phyloP scores from a whole-genome alignment of 2,888 invertebrate genomes.

The Ypsolopha scabrella region DNA sequence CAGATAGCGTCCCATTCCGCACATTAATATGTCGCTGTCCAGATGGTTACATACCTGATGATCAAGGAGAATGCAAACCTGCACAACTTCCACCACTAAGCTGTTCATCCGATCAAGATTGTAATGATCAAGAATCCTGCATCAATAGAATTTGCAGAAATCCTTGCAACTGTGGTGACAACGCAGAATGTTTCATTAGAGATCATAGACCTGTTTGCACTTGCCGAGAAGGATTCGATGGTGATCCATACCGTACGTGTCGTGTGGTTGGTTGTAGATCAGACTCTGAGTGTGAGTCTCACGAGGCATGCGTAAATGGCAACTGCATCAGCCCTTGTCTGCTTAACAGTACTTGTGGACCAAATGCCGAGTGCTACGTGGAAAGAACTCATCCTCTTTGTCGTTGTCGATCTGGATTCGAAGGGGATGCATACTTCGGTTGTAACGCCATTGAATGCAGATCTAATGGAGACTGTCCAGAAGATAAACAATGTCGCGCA shows the following conservation, averaged over 20 bases:
- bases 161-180: slow-evolving; percentile 89
- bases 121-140: slow-evolving; percentile 83
- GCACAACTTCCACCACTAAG: slow-evolving; percentile 78
- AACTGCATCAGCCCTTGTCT: slow-evolving; percentile 90
- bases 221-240: slow-evolving; percentile 86
- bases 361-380: slow-evolving; percentile 85
- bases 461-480: slow-evolving; percentile 89
- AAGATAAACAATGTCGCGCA: slow-evolving; percentile 86
- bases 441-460: slow-evolving; percentile 86
- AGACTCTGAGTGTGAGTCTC: slow-evolving; percentile 85
- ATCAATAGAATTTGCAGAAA: slow-evolving; percentile 88
- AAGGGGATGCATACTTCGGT: slow-evolving; percentile 81
- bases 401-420: slow-evolving; percentile 83
- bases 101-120: slow-evolving; percentile 84
- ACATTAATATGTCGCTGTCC: slow-evolving; percentile 92
- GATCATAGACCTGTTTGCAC: slow-evolving; percentile 90
- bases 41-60: slow-evolving; percentile 84
- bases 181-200: slow-evolving; percentile 84
- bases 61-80: slow-evolving; percentile 82
- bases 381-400: slow-evolving; percentile 81
- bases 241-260: slow-evolving; percentile 87
- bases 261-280: slow-evolving; percentile 84
- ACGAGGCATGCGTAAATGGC: slow-evolving; percentile 86
- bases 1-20: slow-evolving; percentile 87
- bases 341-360: slow-evolving; percentile 82